Evolutionary conservation across 2,113 vertebrate species (phyloP).

Genomic region (Brachypodius melanocephalos): DNA sequence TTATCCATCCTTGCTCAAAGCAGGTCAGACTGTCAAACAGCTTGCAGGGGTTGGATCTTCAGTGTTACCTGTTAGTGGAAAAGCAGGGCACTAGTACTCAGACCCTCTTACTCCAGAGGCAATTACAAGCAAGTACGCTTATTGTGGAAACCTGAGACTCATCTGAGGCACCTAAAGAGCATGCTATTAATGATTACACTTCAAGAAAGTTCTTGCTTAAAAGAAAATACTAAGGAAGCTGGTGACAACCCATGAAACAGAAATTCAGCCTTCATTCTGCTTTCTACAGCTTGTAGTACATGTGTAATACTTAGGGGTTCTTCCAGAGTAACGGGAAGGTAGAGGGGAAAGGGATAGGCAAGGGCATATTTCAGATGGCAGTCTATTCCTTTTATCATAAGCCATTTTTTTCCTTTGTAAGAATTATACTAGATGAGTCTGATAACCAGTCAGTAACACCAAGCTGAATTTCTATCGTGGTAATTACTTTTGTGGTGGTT

Average conservation of each 20-base stretch:
- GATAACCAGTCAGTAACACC: not conserved
- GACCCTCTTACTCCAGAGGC: not conserved
- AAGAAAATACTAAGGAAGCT: not conserved
- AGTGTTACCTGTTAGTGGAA: not conserved
- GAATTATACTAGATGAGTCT: not conserved
- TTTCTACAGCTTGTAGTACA: not conserved
- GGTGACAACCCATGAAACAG: not conserved
- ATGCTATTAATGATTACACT: not conserved
- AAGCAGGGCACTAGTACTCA: not conserved
- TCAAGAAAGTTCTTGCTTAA: not conserved
- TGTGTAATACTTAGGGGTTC: not conserved
- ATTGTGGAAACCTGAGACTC: not conserved
- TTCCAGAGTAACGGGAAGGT: not conserved
- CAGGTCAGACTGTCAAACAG: not conserved
- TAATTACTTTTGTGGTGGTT: conserved; percentile 11
- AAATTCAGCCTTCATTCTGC: not conserved
- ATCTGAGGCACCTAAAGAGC: not conserved
- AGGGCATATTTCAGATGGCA: not conserved
- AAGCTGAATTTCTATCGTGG: not conserved
- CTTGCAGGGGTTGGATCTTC: not conserved
- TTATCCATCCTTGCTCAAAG: not conserved
- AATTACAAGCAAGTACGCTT: not conserved
- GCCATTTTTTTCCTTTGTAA: not conserved
- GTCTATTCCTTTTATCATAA: not conserved
- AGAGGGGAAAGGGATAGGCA: accelerated